Percentiles rank a stretch among this genome's conserved stretches.
Conservation (phyloP, 2,888 invertebrate species). For the Caenorhabditis wallacei region DNA sequence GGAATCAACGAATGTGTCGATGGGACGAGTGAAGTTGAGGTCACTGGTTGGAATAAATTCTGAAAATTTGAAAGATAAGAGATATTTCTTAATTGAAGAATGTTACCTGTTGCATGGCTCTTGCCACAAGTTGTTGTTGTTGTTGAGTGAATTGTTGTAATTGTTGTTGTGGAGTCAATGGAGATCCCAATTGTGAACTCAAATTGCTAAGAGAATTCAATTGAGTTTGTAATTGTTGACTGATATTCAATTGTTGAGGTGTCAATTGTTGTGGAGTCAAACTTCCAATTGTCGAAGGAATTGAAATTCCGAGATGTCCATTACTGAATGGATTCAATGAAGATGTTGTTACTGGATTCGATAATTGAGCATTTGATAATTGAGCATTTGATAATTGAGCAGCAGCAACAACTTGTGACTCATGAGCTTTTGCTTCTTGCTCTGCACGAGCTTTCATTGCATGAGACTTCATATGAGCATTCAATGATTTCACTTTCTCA, state of each 20-base stretch:
- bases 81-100: too few relatives aligned
- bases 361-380: conserved; percentile 43
- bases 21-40: conserved; percentile 47
- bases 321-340: conserved; percentile 54
- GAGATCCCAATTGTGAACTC: conserved; percentile 48
- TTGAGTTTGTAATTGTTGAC: conserved; percentile 50
- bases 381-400: conserved; percentile 57
- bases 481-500: conserved; percentile 88
- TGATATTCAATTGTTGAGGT: conserved; percentile 57
- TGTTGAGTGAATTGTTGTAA: conserved; percentile 61
- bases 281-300: conserved; percentile 55
- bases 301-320: conserved; percentile 54
- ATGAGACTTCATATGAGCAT: conserved; percentile 99
- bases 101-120: conserved; percentile 64
- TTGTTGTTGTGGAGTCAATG: conserved; percentile 66
- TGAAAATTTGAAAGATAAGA: conserved; percentile 16
- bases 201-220: conserved; percentile 54
- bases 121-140: conserved; percentile 61
- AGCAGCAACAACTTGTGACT: conserved; percentile 61
- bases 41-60: conserved; percentile 57
- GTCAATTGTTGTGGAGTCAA: conserved; percentile 64
- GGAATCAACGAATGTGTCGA: conserved; percentile 54
- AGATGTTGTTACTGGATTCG: conserved; percentile 28
- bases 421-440: conserved; percentile 80
- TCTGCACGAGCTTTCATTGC: conserved; percentile 84